phyloP scores from a whole-genome alignment of 2,113 vertebrate species.

The Amphiprion percula region DNA sequence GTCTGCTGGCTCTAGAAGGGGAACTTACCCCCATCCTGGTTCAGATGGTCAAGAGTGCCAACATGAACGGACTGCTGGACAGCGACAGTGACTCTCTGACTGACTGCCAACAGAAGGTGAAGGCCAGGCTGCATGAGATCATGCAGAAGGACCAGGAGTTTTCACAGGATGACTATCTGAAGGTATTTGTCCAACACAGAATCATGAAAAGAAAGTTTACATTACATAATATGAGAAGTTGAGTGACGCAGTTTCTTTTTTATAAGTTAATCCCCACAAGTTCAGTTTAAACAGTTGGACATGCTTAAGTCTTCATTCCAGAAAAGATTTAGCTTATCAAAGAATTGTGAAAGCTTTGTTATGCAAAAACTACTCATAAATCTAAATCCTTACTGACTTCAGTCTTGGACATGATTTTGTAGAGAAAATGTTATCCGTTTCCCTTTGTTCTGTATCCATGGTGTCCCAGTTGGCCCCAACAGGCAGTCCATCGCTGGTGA shows the following conservation, averaged over 20 bases:
- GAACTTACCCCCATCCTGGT: conserved; percentile 97
- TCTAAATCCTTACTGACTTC: neutral
- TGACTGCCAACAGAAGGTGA: conserved; percentile 95
- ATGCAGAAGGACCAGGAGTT: conserved; percentile 94
- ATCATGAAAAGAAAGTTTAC: neutral
- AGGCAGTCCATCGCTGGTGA: conserved; percentile 90
- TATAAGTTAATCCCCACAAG: neutral
- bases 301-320: neutral
- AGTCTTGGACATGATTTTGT: neutral
- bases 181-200: conserved; percentile 82
- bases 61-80: conserved; percentile 98
- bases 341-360: conserved; percentile 5
- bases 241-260: neutral
- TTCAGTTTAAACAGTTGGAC: conserved; percentile 25
- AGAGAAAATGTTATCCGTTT: neutral
- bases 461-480: conserved; percentile 92
- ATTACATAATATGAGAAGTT: neutral
- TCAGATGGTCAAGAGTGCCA: conserved; percentile 99
- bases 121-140: conserved; percentile 93
- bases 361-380: neutral
- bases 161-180: conserved; percentile 88
- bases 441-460: conserved; percentile 18
- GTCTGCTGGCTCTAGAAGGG: conserved; percentile 94
- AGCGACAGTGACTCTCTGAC: conserved; percentile 96
- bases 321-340: conserved; percentile 15